These are phyloP conservation scores for Trichopoda pennipes DNA, from an alignment of 2,888 invertebrate genomes.

Conservation along the genomic window DNA sequence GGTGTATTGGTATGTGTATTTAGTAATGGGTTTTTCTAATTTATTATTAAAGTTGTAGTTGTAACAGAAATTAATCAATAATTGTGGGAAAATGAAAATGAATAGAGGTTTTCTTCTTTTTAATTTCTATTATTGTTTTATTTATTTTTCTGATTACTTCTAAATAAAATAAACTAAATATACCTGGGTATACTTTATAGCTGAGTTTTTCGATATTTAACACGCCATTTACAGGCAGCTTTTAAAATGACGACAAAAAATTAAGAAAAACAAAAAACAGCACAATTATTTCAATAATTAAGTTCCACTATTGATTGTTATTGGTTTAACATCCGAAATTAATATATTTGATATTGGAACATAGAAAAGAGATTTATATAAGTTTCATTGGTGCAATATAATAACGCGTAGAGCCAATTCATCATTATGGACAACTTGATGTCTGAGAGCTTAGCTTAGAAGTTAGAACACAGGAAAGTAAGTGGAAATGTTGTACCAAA, in stretches of 20 bases:
- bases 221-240: slow-evolving; percentile 57
- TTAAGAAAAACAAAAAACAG: neutral
- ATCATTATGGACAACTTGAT: too few relatives aligned
- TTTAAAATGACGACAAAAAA: slow-evolving; percentile 15
- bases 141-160: slow-evolving; percentile 25
- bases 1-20: neutral
- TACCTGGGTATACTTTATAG: too few relatives aligned
- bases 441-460: too few relatives aligned
- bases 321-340: too few relatives aligned
- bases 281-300: neutral
- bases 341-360: too few relatives aligned
- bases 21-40: neutral
- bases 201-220: slow-evolving; percentile 17
- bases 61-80: slow-evolving; percentile 61
- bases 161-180: neutral
- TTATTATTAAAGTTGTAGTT: slow-evolving; percentile 2
- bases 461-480: too few relatives aligned
- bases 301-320: too few relatives aligned
- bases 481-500: too few relatives aligned
- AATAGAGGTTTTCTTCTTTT: neutral
- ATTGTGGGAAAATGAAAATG: slow-evolving; percentile 55
- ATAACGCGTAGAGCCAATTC: too few relatives aligned
- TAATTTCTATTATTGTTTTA: slow-evolving; percentile 2
- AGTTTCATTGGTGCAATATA: too few relatives aligned
- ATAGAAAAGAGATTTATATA: too few relatives aligned